phyloP scores from a whole-genome alignment of 2,888 invertebrate species.

The Melitaea athalia region DNA sequence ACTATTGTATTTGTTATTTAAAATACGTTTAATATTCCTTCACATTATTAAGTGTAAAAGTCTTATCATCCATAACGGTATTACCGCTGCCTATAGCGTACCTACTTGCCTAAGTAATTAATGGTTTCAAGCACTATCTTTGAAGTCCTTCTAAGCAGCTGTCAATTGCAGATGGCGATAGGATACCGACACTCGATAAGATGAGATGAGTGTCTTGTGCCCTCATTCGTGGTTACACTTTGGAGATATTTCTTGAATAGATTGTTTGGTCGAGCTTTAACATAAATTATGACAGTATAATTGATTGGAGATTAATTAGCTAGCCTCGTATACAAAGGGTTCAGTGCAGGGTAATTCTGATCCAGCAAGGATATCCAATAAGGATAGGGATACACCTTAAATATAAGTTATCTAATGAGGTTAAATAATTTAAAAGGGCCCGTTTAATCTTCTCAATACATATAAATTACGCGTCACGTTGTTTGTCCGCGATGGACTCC shows the following conservation, averaged over 20 bases:
- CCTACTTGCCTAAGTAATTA: conserved; percentile 30
- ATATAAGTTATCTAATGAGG: no score
- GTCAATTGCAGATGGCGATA: conserved; percentile 31
- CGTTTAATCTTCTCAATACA: no score
- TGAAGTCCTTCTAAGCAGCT: conserved; percentile 31
- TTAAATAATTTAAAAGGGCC: no score
- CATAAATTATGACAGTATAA: conserved; percentile 14
- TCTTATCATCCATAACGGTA: conserved; percentile 9
- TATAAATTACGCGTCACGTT: no score
- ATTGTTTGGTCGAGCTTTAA: conserved; percentile 19
- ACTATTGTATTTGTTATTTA: neutral
- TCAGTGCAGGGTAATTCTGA: no score
- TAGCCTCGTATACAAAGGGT: no score
- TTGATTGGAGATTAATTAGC: neutral
- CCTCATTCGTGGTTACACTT: conserved; percentile 20
- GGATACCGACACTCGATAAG: conserved; percentile 35
- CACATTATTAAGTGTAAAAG: neutral
- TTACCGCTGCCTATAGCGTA: conserved; percentile 3
- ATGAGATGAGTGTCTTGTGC: conserved; percentile 32
- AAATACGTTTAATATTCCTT: neutral
- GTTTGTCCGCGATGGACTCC: no score
- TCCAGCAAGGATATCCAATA: no score
- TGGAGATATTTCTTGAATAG: conserved; percentile 19
- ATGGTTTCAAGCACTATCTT: conserved; percentile 29
- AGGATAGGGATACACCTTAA: no score